Evolutionary conservation across 2,797 vertebrate species (phyloP), one percentile per base, ranked within the genome.

Genomic region (Pangasius larnaudii): DNA sequence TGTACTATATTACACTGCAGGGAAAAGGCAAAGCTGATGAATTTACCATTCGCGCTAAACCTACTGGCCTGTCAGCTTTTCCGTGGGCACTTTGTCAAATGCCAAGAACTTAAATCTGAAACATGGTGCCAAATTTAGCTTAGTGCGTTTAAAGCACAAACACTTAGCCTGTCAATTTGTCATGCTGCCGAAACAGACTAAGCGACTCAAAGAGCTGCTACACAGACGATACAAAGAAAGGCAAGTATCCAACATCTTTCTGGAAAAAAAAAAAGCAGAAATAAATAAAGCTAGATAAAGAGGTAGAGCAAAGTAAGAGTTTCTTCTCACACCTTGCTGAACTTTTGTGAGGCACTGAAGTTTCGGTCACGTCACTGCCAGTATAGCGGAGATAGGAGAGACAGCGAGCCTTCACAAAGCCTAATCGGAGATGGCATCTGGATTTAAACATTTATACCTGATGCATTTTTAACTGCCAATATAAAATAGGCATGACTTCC

Each of bases 401-500:
- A 72, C 46, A 42, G 86, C 53, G 65, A 59, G 59, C 74, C 77
- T 36, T 74, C 84, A 39, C 63, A 67, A 81, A 84, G 71, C n/a
- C 85, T 89, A 69, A 89, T 74, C 79, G 2, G 27, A 90, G 82
- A 90, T 72, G 86, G 87, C 89, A 88, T 65, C 86, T 84, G 83
- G 78, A 16, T 81, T 92, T 91, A 88, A 92, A 90, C 89, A 90
- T 90, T 89, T 86, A 92, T 85, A 86, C 85, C 83, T 58, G 42
- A 89, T 91, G 89, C 89, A 88, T 89, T 91, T 90, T 88, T 90
- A 88, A 89, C 87, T 49, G 53, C 42, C 77, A 39, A 87, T 85
- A 81, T 84, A 72, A 92, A 91, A 91, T 81, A 87, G 88, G 39
- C 87, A 91, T 74, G 88, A 78, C 85, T 85, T 61, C 24, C 86